Evolutionary conservation across 2,797 vertebrate genomes (phyloP).

Genomic region (Prunella strophiata): DNA sequence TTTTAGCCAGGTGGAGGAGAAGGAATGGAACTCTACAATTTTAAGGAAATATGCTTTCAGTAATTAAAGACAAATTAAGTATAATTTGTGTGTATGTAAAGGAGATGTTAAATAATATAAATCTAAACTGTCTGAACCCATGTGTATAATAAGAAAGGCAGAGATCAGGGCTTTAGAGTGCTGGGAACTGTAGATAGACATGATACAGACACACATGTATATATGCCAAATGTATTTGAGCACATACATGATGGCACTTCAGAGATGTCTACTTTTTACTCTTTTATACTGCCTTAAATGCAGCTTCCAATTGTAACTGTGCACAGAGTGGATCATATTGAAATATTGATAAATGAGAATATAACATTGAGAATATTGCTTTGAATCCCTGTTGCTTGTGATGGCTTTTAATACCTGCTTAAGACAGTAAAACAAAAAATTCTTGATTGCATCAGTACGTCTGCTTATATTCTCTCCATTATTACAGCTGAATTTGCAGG

Average conservation of each 20-base stretch:
- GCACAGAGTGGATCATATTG: not conserved
- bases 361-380: not conserved
- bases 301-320: not conserved
- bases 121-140: not conserved
- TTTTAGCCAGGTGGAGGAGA: not conserved
- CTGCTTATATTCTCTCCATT: not conserved
- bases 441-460: not conserved
- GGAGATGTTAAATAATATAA: not conserved
- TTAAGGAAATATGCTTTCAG: not conserved
- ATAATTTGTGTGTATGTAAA: not conserved
- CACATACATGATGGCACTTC: not conserved
- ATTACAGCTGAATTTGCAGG: not conserved
- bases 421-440: not conserved
- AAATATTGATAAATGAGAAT: not conserved
- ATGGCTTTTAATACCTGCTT: not conserved
- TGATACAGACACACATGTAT: not conserved
- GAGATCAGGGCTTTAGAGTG: not conserved
- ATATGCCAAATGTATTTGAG: not conserved
- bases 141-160: not conserved
- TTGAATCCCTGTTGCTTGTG: not conserved
- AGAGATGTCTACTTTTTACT: not conserved
- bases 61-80: constrained; percentile 49
- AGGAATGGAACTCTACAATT: not conserved
- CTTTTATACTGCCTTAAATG: not conserved
- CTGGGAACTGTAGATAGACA: not conserved